Evolutionary conservation across 2,888 invertebrate species (phyloP).

Genomic region (Parnassius glacialis): DNA sequence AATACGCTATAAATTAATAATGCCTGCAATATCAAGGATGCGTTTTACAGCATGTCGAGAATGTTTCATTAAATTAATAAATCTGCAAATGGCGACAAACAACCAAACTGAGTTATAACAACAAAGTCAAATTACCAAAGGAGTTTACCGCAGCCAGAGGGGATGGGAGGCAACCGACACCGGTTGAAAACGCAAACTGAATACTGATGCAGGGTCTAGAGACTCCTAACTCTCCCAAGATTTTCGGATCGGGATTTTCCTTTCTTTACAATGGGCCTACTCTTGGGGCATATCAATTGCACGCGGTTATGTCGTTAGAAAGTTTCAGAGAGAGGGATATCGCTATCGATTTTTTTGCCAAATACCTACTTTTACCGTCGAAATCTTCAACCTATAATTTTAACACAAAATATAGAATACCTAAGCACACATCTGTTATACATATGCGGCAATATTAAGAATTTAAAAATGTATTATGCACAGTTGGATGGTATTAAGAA

Average conservation of each 20-base stretch:
- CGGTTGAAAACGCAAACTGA: constrained; percentile 65
- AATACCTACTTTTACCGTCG: constrained; percentile 40
- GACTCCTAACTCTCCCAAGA: constrained; percentile 75
- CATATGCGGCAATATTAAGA: too few species aligned
- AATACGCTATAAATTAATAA: too few species aligned
- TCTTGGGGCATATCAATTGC: constrained; percentile 81
- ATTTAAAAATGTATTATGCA: not conserved
- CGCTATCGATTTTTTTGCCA: constrained; percentile 73
- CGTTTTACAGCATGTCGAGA: constrained; percentile 42
- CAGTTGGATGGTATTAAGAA: constrained; percentile 10
- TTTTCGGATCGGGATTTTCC: constrained; percentile 80
- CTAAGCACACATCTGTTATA: too few species aligned
- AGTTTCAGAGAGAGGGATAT: constrained; percentile 63
- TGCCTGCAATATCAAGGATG: constrained; percentile 20
- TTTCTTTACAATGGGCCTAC: constrained; percentile 81
- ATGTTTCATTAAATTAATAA: constrained; percentile 74
- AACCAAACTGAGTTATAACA: constrained; percentile 80
- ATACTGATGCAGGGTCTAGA: constrained; percentile 68
- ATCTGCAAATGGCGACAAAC: constrained; percentile 75
- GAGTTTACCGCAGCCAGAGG: constrained; percentile 70
- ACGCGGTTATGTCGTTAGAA: constrained; percentile 81
- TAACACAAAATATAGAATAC: not conserved
- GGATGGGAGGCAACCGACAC: constrained; percentile 52
- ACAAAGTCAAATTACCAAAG: constrained; percentile 80
- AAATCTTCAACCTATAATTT: constrained; percentile 28